Percentiles rank a stretch among this genome's conserved stretches.
Conservation (phyloP, 2,113 vertebrate species). For the Pampusana beccarii region DNA sequence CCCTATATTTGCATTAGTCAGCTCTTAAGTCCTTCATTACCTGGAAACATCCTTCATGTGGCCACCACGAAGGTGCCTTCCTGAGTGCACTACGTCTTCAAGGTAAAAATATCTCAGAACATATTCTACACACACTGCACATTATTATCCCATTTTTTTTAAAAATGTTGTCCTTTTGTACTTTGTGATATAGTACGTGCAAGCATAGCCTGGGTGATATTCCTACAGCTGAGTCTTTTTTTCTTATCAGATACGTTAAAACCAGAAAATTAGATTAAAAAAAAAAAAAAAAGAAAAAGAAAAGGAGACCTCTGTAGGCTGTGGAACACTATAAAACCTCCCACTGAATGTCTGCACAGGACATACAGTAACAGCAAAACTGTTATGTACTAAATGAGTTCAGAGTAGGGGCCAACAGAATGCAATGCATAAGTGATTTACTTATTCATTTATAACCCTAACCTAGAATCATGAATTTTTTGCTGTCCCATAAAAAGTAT, state of each 20-base stretch:
- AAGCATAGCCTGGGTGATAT: not conserved
- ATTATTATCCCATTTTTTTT: not conserved
- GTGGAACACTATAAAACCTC: slow-evolving; percentile 44
- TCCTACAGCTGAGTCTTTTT: slow-evolving; percentile 8
- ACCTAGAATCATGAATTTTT: not conserved
- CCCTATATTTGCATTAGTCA: not conserved
- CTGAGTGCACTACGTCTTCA: not conserved
- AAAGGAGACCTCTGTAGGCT: slow-evolving; percentile 23
- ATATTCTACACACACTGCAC: not conserved
- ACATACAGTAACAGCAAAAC: not conserved
- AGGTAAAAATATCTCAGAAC: not conserved
- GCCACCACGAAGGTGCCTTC: not conserved
- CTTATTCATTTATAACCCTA: not conserved
- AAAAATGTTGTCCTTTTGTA: not conserved
- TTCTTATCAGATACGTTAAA: slow-evolving; percentile 36
- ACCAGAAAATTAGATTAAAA: slow-evolving; percentile 42
- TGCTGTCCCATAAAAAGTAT: not conserved
- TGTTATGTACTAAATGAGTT: not conserved
- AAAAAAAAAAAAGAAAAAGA: not conserved
- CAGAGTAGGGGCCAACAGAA: not conserved
- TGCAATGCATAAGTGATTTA: not conserved
- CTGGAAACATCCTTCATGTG: not conserved
- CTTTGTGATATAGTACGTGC: not conserved
- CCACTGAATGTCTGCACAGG: slow-evolving; percentile 41
- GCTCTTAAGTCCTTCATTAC: not conserved